phyloP scores from a whole-genome alignment of 2,797 vertebrate genomes.

The Eidolon dupreanum region DNA sequence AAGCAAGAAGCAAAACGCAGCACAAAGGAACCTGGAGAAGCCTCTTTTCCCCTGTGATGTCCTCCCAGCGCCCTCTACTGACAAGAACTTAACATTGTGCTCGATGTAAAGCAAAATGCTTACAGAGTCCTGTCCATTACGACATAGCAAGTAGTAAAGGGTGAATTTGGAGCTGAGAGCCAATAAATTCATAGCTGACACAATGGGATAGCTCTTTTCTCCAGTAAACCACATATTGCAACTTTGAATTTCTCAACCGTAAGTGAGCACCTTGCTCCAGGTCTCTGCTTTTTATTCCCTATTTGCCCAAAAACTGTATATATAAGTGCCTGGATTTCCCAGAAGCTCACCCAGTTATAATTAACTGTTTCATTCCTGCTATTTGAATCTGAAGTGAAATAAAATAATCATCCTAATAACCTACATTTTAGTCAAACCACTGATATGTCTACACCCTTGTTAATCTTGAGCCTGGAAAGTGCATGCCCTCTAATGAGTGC shows the following conservation, averaged over 20 bases:
- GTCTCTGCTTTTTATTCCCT: neutral
- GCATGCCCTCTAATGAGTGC: neutral
- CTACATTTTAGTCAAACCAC: constrained; percentile 9
- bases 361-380: constrained; percentile 21
- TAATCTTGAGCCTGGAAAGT: constrained; percentile 37
- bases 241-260: constrained; percentile 2
- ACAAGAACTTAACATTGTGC: constrained; percentile 7
- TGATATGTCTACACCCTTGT: neutral
- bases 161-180: constrained; percentile 16
- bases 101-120: constrained; percentile 22
- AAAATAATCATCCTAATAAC: neutral
- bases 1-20: neutral
- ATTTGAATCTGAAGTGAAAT: constrained; percentile 44
- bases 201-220: neutral
- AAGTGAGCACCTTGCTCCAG: neutral
- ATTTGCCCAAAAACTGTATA: neutral
- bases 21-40: neutral
- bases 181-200: neutral
- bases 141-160: neutral
- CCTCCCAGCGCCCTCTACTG: constrained; percentile 56
- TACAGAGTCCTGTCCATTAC: neutral
- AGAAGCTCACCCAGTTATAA: neutral
- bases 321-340: constrained; percentile 20
- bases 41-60: neutral
- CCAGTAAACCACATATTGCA: neutral